Percentiles rank a stretch among this genome's conserved stretches.
These are phyloP conservation scores for Coleophora deauratella DNA, from an alignment of 2,888 invertebrate species.

Conservation along the genomic window DNA sequence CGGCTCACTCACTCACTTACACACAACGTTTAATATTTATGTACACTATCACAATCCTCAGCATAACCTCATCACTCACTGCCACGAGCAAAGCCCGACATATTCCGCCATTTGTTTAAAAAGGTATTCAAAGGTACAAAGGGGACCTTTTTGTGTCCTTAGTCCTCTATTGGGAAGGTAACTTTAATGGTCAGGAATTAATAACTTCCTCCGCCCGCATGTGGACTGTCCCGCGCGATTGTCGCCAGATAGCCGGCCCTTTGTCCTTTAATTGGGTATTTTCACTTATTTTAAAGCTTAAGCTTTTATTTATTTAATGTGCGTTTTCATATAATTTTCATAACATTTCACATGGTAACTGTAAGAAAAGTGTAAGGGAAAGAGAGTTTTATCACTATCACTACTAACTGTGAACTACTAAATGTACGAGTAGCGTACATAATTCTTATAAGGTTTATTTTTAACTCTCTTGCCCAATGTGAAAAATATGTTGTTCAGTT, in stretches of 20 bases:
- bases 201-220: slow-evolving; percentile 56
- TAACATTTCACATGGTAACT: too few species aligned
- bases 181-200: slow-evolving; percentile 56
- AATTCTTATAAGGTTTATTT: too few species aligned
- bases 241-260: slow-evolving; percentile 1
- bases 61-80: slow-evolving; percentile 8
- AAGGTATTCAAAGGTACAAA: slow-evolving; percentile 12
- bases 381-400: too few species aligned
- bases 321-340: too few species aligned
- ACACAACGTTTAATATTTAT: too few species aligned
- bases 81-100: slow-evolving; percentile 8
- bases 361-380: too few species aligned
- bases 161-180: slow-evolving; percentile 49
- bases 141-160: slow-evolving; percentile 41
- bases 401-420: too few species aligned
- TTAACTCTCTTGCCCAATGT: too few species aligned
- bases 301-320: slow-evolving; percentile 28
- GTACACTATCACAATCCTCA: neutral
- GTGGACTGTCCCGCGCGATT: slow-evolving; percentile 6
- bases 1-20: slow-evolving; percentile 1
- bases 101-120: slow-evolving; percentile 7
- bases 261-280: slow-evolving; percentile 17
- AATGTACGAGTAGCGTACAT: too few species aligned
- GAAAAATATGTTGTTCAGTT: too few species aligned
- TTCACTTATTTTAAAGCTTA: slow-evolving; percentile 33